phyloP scores from a whole-genome alignment of 53 echinoderm and acorn worm genomes.

The Echinarachnius parma region DNA sequence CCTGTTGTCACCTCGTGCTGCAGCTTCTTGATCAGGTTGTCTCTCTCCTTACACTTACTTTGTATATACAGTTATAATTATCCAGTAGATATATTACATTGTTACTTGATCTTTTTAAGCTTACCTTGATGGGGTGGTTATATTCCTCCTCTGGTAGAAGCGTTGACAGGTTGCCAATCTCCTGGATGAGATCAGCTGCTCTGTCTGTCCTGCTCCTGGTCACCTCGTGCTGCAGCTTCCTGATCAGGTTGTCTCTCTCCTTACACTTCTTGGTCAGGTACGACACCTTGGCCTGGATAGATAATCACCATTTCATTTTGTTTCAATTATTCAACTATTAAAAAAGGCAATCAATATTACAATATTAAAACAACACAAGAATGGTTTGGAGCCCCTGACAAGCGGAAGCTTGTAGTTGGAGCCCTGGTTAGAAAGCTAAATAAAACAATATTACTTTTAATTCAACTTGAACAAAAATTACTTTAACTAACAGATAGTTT shows the following conservation, averaged over 20 bases:
- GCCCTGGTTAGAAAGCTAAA: no score
- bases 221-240: slow-evolving; percentile 70
- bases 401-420: no score
- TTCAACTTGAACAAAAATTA: no score
- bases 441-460: no score
- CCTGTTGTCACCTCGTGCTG: slow-evolving; percentile 61
- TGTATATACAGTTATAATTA: no score
- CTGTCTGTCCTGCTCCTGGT: slow-evolving; percentile 53
- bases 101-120: neutral
- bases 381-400: no score
- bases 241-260: slow-evolving; percentile 71
- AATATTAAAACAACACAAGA: no score
- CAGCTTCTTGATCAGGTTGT: slow-evolving; percentile 65
- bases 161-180: slow-evolving; percentile 64
- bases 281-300: slow-evolving; percentile 93
- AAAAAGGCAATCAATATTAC: no score
- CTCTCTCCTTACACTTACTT: slow-evolving; percentile 91
- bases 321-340: no score
- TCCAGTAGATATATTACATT: no score
- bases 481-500: no score
- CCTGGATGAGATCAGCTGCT: slow-evolving; percentile 59
- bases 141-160: slow-evolving; percentile 56
- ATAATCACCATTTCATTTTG: no score
- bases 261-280: slow-evolving; percentile 86
- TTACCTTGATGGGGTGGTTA: slow-evolving; percentile 59